Evolutionary conservation across 1,140 invertebrate species (phyloP).

Genomic region (Hyles euphorbiae): DNA sequence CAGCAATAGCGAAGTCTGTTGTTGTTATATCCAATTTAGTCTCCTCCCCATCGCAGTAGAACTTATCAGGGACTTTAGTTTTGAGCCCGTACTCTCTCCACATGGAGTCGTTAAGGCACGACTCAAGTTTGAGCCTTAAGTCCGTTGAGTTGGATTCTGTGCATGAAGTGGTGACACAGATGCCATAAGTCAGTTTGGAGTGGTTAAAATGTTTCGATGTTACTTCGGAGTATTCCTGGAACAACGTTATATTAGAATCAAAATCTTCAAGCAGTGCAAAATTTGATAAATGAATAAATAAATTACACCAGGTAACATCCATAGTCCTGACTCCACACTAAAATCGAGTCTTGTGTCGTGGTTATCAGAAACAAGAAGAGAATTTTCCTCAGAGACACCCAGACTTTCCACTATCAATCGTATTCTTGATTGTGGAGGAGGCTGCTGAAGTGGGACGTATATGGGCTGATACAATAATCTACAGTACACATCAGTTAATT

Average conservation of each 20-base stretch:
- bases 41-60: constrained; percentile 21
- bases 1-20: constrained; percentile 23
- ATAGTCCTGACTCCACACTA: too few relatives aligned
- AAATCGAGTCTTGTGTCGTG: too few relatives aligned
- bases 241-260: constrained; percentile 4
- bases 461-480: too few relatives aligned
- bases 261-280: too few relatives aligned
- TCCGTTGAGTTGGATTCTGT: constrained; percentile 17
- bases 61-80: constrained; percentile 20
- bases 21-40: constrained; percentile 13
- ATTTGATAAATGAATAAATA: too few relatives aligned
- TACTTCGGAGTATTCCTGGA: constrained; percentile 43
- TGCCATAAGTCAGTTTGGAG: constrained; percentile 30
- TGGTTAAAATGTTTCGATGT: constrained; percentile 37
- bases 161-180: constrained; percentile 40
- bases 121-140: constrained; percentile 20
- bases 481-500: too few relatives aligned
- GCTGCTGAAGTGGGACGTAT: too few relatives aligned
- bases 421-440: too few relatives aligned
- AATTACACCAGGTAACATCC: too few relatives aligned
- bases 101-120: constrained; percentile 33
- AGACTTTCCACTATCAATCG: too few relatives aligned
- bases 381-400: too few relatives aligned
- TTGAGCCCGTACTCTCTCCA: constrained; percentile 27
- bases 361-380: too few relatives aligned